Percentiles rank a stretch among this genome's conserved stretches.
phyloP scores from a whole-genome alignment of 2,888 invertebrate species.

The Drosophila merina region DNA sequence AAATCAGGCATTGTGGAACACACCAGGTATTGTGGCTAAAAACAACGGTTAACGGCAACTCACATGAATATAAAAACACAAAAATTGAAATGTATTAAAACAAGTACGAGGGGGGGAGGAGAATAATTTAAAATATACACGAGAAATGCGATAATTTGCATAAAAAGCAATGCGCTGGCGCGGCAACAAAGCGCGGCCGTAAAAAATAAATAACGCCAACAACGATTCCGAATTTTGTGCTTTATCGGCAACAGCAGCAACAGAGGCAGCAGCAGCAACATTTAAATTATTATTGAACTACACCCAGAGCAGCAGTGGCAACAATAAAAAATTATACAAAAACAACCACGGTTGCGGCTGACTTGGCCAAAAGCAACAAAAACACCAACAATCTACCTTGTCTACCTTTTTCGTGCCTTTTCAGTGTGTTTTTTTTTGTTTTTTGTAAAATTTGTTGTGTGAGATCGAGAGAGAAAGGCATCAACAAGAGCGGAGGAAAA shows the following conservation, averaged over 20 bases:
- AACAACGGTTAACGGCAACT: constrained; percentile 49
- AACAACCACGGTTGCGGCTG: constrained; percentile 56
- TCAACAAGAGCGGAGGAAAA: constrained; percentile 16
- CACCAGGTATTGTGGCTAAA: constrained; percentile 60
- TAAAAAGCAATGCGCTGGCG: constrained; percentile 57
- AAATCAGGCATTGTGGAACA: constrained; percentile 57
- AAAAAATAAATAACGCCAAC: constrained; percentile 56
- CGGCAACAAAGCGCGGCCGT: constrained; percentile 52
- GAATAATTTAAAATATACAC: constrained; percentile 39
- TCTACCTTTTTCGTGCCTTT: constrained; percentile 71
- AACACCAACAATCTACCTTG: constrained; percentile 45
- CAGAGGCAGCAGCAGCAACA: constrained; percentile 52
- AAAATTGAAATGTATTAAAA: constrained; percentile 31
- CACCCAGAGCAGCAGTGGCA: constrained; percentile 63
- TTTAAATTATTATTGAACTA: constrained; percentile 67
- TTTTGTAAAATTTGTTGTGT: constrained; percentile 17
- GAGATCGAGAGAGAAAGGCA: constrained; percentile 32
- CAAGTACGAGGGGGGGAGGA: constrained; percentile 17
- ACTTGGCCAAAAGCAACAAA: constrained; percentile 60
- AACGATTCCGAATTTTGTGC: constrained; percentile 64
- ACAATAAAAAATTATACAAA: constrained; percentile 30
- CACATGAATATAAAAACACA: constrained; percentile 15
- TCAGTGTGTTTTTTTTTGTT: constrained; percentile 49
- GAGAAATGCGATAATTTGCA: constrained; percentile 43
- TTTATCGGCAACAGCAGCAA: constrained; percentile 67